phyloP scores from a whole-genome alignment of 2,113 vertebrate species.

The Pachycephala philippinensis region DNA sequence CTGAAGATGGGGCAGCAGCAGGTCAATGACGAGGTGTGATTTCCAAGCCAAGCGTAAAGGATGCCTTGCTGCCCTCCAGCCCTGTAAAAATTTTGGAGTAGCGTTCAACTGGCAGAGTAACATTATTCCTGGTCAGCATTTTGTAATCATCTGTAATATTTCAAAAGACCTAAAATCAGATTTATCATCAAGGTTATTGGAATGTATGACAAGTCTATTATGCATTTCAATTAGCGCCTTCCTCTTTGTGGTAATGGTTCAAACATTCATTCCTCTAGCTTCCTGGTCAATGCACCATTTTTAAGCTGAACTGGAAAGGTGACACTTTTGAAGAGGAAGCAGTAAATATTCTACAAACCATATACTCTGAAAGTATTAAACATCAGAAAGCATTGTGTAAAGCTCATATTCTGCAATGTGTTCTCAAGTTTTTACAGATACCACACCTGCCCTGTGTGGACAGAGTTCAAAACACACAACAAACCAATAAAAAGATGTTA shows the following conservation, averaged over 20 bases:
- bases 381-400: neutral
- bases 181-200: neutral
- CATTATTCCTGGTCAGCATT: neutral
- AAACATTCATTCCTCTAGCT: neutral
- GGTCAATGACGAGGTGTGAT: neutral
- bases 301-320: neutral
- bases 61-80: neutral
- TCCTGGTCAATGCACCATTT: neutral
- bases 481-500: neutral
- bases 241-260: neutral
- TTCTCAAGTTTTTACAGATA: neutral
- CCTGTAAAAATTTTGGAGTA: neutral
- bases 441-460: neutral
- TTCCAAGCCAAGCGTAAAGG: neutral
- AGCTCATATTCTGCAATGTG: fast-evolving
- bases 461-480: fast-evolving
- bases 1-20: neutral
- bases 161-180: neutral
- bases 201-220: neutral
- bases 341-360: neutral
- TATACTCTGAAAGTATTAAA: neutral
- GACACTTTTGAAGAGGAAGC: neutral
- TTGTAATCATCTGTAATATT: neutral
- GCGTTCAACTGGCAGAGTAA: neutral
- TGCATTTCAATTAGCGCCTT: neutral